These are phyloP conservation scores for Theonella swinhoei DNA, from an alignment of 37 sponge, comb jelly and placozoan species.

Conservation along the genomic window DNA sequence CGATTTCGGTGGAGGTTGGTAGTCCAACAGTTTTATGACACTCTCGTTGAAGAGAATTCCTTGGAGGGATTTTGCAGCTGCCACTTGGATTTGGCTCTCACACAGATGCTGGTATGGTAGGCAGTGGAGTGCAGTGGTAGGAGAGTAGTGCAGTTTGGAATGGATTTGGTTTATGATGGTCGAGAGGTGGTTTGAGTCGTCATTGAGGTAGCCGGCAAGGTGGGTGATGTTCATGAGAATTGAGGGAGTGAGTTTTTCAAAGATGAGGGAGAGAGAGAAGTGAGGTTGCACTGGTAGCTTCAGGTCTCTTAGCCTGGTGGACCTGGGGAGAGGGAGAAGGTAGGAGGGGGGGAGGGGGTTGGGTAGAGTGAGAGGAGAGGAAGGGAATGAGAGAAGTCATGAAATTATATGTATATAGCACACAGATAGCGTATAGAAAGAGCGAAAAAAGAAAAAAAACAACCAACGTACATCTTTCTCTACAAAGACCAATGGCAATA, in stretches of 20 bases:
- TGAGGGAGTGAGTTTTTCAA: slow-evolving; percentile 31
- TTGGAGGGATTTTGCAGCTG: slow-evolving; percentile 45
- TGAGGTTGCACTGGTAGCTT: neutral
- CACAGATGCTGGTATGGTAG: slow-evolving; percentile 40
- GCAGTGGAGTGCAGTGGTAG: neutral
- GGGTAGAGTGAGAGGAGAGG: too few relatives aligned
- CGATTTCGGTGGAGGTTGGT: slow-evolving; percentile 18
- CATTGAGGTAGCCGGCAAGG: slow-evolving; percentile 42
- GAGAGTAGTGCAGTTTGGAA: neutral
- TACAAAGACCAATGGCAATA: neutral
- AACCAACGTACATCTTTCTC: neutral
- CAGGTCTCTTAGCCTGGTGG: slow-evolving; percentile 23
- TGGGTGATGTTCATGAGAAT: slow-evolving; percentile 40
- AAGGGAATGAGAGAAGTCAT: too few relatives aligned
- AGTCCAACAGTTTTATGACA: slow-evolving; percentile 15
- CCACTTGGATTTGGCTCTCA: slow-evolving; percentile 27
- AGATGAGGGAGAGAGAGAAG: slow-evolving; percentile 46
- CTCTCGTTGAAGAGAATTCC: slow-evolving; percentile 35
- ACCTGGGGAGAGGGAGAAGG: neutral
- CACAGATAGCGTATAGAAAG: too few relatives aligned
- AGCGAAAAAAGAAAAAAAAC: neutral
- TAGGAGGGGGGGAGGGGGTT: neutral
- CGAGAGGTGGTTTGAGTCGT: slow-evolving; percentile 25
- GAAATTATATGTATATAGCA: too few relatives aligned
- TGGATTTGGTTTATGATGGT: slow-evolving; percentile 16